Evolutionary conservation across 2,888 invertebrate species (phyloP).

Genomic region (Nephrotoma guestfalica): DNA sequence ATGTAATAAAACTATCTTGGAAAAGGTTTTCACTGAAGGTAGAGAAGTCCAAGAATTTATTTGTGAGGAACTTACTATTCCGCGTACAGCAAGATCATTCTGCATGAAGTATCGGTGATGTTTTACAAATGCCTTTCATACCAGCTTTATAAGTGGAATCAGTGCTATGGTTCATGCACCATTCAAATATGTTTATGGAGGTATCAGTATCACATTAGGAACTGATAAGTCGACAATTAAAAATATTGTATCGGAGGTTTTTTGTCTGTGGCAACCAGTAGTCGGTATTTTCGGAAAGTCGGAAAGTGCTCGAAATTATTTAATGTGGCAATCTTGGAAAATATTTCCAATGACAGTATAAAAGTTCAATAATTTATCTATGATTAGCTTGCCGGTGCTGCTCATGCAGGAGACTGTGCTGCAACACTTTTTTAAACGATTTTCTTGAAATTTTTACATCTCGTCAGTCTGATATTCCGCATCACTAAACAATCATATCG

Average conservation of each 20-base stretch:
- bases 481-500: too few relatives aligned
- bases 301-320: constrained; percentile 33
- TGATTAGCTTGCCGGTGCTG: not conserved
- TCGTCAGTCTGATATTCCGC: too few relatives aligned
- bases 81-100: not conserved
- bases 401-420: not conserved
- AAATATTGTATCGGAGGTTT: not conserved
- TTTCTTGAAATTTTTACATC: too few relatives aligned
- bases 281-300: constrained; percentile 41
- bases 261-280: constrained; percentile 32
- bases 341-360: not conserved
- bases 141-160: too few relatives aligned
- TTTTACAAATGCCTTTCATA: not conserved
- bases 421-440: not conserved
- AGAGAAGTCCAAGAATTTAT: not conserved
- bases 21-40: not conserved
- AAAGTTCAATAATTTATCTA: not conserved
- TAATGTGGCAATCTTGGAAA: not conserved
- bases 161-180: too few relatives aligned
- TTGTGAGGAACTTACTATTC: not conserved
- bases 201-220: too few relatives aligned
- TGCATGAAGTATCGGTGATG: not conserved
- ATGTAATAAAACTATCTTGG: constrained; percentile 13
- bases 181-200: too few relatives aligned
- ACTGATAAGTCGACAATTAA: too few relatives aligned